Base-by-base conservation (phyloP, 2,113 vertebrate species). In the Alligator mississippiensis region DNA sequence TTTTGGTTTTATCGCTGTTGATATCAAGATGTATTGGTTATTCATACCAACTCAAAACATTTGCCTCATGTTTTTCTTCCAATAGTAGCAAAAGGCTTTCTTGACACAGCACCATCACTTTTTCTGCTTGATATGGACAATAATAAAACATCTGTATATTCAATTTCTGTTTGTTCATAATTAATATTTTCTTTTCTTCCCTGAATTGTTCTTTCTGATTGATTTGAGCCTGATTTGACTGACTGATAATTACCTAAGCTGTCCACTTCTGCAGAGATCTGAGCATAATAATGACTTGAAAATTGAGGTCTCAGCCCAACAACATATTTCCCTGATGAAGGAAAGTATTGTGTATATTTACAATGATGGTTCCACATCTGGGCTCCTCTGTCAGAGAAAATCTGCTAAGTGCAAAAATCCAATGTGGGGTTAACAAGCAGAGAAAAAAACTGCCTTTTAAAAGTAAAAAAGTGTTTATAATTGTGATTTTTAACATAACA, bases 361-460 rank as follows among this genome's bases (percentile, higher is more conserved):
- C 27, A 84, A 25, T 12, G 18, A 19, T 61, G 21, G 6, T 25
- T 14, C 3, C 7, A 16, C 4, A 3, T 57, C n/a, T 79, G 61
- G 7, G 15, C 34, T 63, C 87, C 27, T 72, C 22, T 22, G 0
- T 13, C 85, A 28, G 66, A 78, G 16, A 16, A 7, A 13, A 54
- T 22, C 18, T 22, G 64, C 2, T 0, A 28, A 82, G 22, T 19
- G 2, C 1, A 2, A 12, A 90, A 57, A 5, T 27, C 25, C 84
- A 30, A 1, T 30, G 0, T 12, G 25, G 25, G 2, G 38, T 38
- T 70, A 70, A 70, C 18, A 70, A n/a, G 10, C 30, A 22, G 3
- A 3, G 18, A 13, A 30, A n/a, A 25, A 61, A 24, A 21, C 6
- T 62, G 2, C n/a, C 15, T 90, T 84, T 91, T 77, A 25, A 54